A percentile compares a stretch with the other conserved stretches of the same genome.
Evolutionary conservation across 2,888 invertebrate genomes (phyloP).

Genomic region (Theretra japonica): DNA sequence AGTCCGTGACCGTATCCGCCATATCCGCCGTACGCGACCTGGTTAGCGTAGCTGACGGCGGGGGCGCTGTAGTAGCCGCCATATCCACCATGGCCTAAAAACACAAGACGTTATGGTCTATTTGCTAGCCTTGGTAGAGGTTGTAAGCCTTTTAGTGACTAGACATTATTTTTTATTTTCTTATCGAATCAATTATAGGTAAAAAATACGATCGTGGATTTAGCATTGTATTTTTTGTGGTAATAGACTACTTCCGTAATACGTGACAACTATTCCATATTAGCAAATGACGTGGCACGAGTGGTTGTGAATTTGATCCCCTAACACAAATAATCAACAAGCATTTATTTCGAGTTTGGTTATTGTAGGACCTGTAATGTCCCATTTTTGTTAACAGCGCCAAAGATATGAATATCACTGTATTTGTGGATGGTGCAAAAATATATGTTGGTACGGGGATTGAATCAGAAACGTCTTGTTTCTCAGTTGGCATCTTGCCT

Average conservation of each 20-base stretch:
- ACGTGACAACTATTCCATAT: too few relatives aligned
- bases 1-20: slow-evolving; percentile 52
- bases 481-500: too few relatives aligned
- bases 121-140: not conserved
- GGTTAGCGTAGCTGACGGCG: slow-evolving; percentile 55
- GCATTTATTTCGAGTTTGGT: too few relatives aligned
- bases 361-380: too few relatives aligned
- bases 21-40: slow-evolving; percentile 50
- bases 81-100: slow-evolving; percentile 47
- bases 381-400: too few relatives aligned
- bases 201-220: not conserved
- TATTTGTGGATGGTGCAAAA: too few relatives aligned
- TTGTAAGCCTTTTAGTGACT: not conserved
- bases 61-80: slow-evolving; percentile 48
- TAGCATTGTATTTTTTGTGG: not conserved
- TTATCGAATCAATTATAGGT: not conserved
- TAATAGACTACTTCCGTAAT: not conserved
- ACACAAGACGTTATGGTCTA: not conserved
- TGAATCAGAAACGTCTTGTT: too few relatives aligned
- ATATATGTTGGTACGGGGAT: too few relatives aligned
- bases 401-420: too few relatives aligned
- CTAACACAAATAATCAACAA: too few relatives aligned
- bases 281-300: too few relatives aligned
- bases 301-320: too few relatives aligned
- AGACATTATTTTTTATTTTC: not conserved